A percentile compares a stretch with the other conserved stretches of the same genome.
Evolutionary conservation across 2,888 invertebrate species (phyloP).

Genomic region (Ellobium chinense): DNA sequence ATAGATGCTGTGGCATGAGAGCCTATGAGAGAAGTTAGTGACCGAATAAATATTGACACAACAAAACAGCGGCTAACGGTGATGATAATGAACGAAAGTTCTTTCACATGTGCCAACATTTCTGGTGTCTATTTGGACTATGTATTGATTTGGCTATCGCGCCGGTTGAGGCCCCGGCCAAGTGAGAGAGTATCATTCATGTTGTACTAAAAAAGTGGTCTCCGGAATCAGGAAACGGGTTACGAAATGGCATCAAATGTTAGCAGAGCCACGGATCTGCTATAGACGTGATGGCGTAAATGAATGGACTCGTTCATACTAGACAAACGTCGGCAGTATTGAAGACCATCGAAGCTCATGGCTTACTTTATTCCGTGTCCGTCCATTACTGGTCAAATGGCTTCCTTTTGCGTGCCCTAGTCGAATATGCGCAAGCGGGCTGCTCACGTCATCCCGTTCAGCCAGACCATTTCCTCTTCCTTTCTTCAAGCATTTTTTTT

Average conservation of each 20-base stretch:
- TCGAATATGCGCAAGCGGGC: neutral
- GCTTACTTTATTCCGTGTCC: too few species aligned
- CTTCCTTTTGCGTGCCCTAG: neutral
- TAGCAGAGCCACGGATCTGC: neutral
- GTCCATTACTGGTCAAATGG: conserved; percentile 27
- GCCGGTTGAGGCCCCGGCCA: conserved; percentile 2
- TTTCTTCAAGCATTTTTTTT: too few species aligned
- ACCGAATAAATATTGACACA: neutral
- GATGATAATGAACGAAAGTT: conserved; percentile 5
- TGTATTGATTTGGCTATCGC: conserved; percentile 2
- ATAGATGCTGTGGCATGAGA: too few species aligned
- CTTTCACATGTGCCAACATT: conserved; percentile 6
- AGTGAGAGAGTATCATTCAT: neutral
- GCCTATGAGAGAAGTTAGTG: neutral
- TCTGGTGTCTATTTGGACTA: neutral
- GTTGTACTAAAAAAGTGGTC: conserved; percentile 9
- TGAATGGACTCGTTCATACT: conserved; percentile 5
- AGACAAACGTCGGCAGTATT: conserved; percentile 13
- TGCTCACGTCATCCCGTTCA: too few species aligned
- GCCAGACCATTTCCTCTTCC: too few species aligned
- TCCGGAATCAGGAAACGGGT: neutral
- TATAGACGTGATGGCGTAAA: neutral
- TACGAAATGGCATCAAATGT: neutral
- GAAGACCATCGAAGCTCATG: too few species aligned
- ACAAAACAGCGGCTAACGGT: neutral